Evolutionary conservation across 2,113 vertebrate species (phyloP), one percentile per base, ranked within the genome.

Genomic region (Prinia subflava): DNA sequence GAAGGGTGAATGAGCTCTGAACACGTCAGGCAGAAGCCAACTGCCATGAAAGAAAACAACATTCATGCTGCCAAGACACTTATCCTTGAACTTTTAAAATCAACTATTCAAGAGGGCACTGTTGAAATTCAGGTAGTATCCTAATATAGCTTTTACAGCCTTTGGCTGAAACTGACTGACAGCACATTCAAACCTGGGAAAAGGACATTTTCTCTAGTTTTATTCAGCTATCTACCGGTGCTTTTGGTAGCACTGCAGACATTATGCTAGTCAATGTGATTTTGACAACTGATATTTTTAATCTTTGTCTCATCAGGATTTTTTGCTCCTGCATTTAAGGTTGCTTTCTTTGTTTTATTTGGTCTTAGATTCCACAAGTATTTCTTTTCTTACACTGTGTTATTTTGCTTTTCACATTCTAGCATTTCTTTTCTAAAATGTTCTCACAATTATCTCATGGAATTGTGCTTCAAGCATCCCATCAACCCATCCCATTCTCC

Each of bases 141-240:
- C 5, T 56, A 42, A 50, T 39, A 30, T 0, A 63, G 24, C 9
- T 84, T 85, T 85, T 49, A 68, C 0, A 9, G 15, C 22, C 37
- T 91, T 78, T 89, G 74, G 4, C 53, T 89, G 57, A 63, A 85
- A 68, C 35, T 64, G 41, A n/a, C 22, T 71, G 49, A 52, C 5
- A 71, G 24, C 7, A 10, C 56, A 30, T 64, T 71, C 35, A 79
- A 56, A 71, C 0, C 1, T 71, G n/a, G 27, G 15, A 53, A 65
- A 87, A 76, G 17, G 24, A 52, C 3, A 4, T 52, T 90, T 60
- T 85, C 20, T 73, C 31, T 69, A 21, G 24, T 73, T 87, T 41
- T 30, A 60, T 9, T 30, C 2, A 4, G 2, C 23, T 49, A 1
- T 50, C 44, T 67, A 74, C 22, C 25, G 0, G 0, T 89, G 47